Conservation (phyloP, 2,113 vertebrate genomes). For the Prolemur simus region DNA sequence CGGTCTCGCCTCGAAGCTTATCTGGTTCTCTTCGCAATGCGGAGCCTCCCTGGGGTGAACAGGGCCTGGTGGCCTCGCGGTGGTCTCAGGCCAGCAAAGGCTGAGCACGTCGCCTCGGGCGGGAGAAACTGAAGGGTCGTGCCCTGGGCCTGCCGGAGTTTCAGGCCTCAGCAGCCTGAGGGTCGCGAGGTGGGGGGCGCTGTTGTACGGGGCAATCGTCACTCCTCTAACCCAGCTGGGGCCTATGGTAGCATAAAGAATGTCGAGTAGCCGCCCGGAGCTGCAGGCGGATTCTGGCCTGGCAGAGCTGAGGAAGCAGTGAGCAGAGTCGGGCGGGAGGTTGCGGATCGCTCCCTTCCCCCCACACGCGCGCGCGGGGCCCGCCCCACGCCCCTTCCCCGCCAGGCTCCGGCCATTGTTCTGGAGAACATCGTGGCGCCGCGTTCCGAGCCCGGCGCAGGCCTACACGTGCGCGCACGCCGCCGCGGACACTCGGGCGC, state of each 20-base stretch:
- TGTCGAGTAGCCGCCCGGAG: background rate
- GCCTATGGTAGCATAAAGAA: background rate
- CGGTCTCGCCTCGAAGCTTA: background rate
- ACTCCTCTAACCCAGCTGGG: background rate
- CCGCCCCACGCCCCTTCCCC: fast-evolving
- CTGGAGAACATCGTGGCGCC: fast-evolving
- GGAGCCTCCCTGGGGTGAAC: background rate
- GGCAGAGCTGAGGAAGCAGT: background rate
- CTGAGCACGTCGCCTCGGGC: background rate
- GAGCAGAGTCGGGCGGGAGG: background rate
- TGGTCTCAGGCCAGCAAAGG: background rate
- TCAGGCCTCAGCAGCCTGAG: background rate
- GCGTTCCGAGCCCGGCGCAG: fast-evolving
- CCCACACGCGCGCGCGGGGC: fast-evolving
- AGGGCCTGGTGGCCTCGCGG: background rate
- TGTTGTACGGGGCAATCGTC: background rate
- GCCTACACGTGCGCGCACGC: background rate
- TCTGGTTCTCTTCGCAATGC: background rate
- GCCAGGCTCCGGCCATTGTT: background rate
- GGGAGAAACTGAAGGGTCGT: background rate
- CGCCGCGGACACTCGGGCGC: background rate
- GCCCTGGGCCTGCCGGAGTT: background rate
- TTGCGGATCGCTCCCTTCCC: background rate
- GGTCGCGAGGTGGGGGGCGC: background rate
- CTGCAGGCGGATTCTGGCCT: background rate